Conservation (phyloP, 2,113 vertebrate genomes). For the Esox niger region DNA sequence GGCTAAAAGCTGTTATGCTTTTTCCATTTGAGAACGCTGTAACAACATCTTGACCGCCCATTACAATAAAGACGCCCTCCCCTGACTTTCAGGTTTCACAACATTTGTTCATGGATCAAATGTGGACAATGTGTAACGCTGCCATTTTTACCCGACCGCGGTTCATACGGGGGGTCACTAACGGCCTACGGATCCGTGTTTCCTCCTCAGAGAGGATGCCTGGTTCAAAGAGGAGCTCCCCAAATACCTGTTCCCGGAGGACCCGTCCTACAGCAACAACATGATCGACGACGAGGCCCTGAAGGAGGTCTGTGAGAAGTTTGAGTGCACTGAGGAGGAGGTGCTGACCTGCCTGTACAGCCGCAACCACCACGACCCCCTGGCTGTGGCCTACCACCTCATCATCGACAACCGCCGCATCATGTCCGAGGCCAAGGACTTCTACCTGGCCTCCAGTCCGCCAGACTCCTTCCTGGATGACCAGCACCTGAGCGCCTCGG, state of each 20-base stretch:
- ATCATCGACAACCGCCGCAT: conserved; percentile 99
- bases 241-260: conserved; percentile 96
- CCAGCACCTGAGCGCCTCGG: conserved; percentile 75
- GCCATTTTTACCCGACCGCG: too few relatives aligned
- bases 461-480: conserved; percentile 95
- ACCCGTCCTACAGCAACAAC: conserved; percentile 91
- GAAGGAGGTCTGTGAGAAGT: conserved; percentile 97
- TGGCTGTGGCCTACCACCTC: conserved; percentile 94
- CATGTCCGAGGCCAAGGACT: conserved; percentile 98
- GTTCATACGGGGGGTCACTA: too few relatives aligned
- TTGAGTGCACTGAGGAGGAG: conserved; percentile 95
- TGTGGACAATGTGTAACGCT: too few relatives aligned
- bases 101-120: too few relatives aligned
- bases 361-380: conserved; percentile 91
- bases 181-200: conserved; percentile 1
- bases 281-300: conserved; percentile 98
- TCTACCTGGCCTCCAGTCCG: conserved; percentile 95
- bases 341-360: conserved; percentile 92
- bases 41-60: too few relatives aligned
- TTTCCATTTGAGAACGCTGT: too few relatives aligned
- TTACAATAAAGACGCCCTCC: too few relatives aligned
- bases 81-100: too few relatives aligned
- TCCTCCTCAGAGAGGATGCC: conserved; percentile 83
- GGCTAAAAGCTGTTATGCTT: too few relatives aligned
- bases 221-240: conserved; percentile 98